Evolutionary conservation across 2,888 invertebrate species (phyloP), one percentile per base, ranked within the genome.

Genomic region (Salticus scenicus): DNA sequence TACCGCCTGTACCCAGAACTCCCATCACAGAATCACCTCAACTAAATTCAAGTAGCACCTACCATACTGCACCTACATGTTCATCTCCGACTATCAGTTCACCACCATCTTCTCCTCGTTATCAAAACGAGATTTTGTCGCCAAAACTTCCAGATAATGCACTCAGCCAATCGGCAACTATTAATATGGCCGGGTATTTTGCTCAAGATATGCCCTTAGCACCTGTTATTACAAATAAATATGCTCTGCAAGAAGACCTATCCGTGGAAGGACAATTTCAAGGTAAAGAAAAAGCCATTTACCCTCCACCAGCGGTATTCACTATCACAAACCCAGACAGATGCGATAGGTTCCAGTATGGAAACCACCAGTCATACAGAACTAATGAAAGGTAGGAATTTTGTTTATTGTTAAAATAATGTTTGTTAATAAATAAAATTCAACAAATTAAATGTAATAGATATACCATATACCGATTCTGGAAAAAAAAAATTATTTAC

Each of bases 201-300:
- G 51, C 37, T 20, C 80, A 67, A 12, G 73, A 83, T n/a, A 78
- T 74, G 28, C 28, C 77, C n/a, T 1, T 79, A 27, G 75, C 51
- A 7, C 76, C 94, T 0, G 94, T 95, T 41, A 92, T 95, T 51
- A 94, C 94, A 90, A 95, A 95, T 90, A 94, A 93, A 88, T 95
- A 95, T 90, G 95, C 94, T 0, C 91, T 94, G 5, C 83, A 83
- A 51, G 74, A 69, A 14, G 83, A 83, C 12, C 14, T 51, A 17
- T 79, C 74, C 8, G 20, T 70, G 14, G 70, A 73, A 1, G 8
- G 71, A 28, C 51, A 73, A 41, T 24, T 69, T 8, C 69, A 69
- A 1, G 63, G 51, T 14, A 31, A 31, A 14, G 70, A 86, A 12
- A 41, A 74, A 5, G 63, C 66, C 5, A 0, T 69, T 5, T 20